Percentiles rank a stretch among this genome's conserved stretches.
Evolutionary conservation across 2,888 invertebrate species (phyloP).

Genomic region (Caenorhabditis uteleia): DNA sequence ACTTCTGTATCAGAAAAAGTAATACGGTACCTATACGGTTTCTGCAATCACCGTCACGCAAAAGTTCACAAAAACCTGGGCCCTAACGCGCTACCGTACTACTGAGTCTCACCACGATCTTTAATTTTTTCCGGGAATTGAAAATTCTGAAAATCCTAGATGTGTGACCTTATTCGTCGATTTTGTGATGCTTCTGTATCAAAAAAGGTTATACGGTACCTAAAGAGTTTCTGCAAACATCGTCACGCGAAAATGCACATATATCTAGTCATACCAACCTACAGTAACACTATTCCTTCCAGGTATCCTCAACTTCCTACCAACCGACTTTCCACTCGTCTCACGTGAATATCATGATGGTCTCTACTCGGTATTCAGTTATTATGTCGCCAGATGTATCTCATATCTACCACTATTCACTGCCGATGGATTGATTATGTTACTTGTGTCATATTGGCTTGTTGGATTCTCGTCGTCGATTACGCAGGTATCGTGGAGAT

Average conservation of each 20-base stretch:
- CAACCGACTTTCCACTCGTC: conserved; percentile 86
- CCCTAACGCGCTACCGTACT: too few species aligned
- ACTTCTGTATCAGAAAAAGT: too few species aligned
- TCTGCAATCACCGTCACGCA: too few species aligned
- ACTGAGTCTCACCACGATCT: too few species aligned
- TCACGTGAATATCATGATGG: conserved; percentile 87
- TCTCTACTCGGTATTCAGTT: conserved; percentile 78
- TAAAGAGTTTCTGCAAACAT: too few species aligned
- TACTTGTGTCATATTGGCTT: conserved; percentile 85
- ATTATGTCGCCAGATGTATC: conserved; percentile 62
- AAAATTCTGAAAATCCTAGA: neutral
- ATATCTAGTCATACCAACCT: too few species aligned
- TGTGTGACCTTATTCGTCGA: neutral
- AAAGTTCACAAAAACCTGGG: too few species aligned
- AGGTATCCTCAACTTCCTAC: conserved; percentile 85
- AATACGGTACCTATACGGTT: too few species aligned
- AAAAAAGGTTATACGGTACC: neutral
- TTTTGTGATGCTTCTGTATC: neutral
- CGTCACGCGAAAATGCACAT: too few species aligned
- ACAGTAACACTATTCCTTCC: neutral
- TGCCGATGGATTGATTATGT: conserved; percentile 83
- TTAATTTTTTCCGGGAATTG: too few species aligned
- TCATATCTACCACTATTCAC: conserved; percentile 64
- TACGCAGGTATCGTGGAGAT: conserved; percentile 35
- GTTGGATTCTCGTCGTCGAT: conserved; percentile 75